Base-by-base conservation (phyloP, 2,888 invertebrate species). In the Platycheirus rosarum region DNA sequence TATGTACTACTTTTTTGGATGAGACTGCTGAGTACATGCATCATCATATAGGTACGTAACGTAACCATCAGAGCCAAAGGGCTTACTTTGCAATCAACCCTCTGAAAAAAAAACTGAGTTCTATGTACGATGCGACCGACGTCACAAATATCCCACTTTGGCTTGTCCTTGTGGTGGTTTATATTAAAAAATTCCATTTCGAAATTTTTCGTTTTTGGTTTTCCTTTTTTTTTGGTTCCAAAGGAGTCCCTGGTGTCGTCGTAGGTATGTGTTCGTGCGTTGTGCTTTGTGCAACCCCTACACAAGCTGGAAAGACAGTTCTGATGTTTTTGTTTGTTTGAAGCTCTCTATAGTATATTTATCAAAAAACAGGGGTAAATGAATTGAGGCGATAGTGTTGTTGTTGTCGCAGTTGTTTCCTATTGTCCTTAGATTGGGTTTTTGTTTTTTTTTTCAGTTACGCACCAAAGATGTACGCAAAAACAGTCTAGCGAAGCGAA, bases 171-270 rank as follows among this genome's bases (percentile, higher is more conserved):
- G 76, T 80, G 80, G 80, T 76, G 53, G 76, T 68, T 80, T 68
- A 63, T 82, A 82, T 82, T 77, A 82, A 82, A 82, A 82, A 82
- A 73, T 73, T 68, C 71, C 76, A 73, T 68, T 82, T 68, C 82
- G 42, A 82, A 73, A 11, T 13, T 57, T 77, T 70, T 46, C 60
- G 32, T 37, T 60, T 71, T 40, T n/a, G n/a, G n/a, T n/a, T 29
- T 49, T 35, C 40, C 23, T 29, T 32, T 51, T 65, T 29, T 48
- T 18, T 20, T 23, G 8, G 29, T 32, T 23, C 37, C 1, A 51
- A 73, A 55, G 35, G 48, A 26, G 16, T 49, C 26, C 49, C 35
- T 55, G 37, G 37, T 14, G 57, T 14, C 57, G 2, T 42, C n/a
- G 7, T 16, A 1, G 7, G 53, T 53, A 66, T 68, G 74, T 68